Conservation (phyloP, 2,797 vertebrate species). For the Pempheris klunzingeri region DNA sequence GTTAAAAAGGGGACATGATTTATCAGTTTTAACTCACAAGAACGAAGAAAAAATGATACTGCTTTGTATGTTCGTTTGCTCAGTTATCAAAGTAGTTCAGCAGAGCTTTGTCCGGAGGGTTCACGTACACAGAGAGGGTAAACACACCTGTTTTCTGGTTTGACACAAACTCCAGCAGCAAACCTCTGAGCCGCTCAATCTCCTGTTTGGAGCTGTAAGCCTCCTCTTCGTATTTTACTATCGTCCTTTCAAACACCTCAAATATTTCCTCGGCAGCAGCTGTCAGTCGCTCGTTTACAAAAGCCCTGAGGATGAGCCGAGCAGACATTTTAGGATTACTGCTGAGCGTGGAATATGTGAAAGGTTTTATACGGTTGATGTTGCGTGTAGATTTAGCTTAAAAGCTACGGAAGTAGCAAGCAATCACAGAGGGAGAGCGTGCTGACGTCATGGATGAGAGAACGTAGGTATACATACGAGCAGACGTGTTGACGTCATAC, state of each 20-base stretch:
- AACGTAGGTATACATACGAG: too few relatives aligned
- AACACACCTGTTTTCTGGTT: slow-evolving; percentile 56
- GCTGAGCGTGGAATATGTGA: neutral
- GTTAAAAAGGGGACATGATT: too few relatives aligned
- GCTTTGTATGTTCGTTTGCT: too few relatives aligned
- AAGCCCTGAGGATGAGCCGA: slow-evolving; percentile 56
- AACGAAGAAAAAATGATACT: too few relatives aligned
- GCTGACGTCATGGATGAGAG: too few relatives aligned
- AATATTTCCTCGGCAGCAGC: slow-evolving; percentile 75
- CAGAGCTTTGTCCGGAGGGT: too few relatives aligned
- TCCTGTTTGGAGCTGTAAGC: slow-evolving; percentile 66
- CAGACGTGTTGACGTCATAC: too few relatives aligned
- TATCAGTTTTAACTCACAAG: too few relatives aligned
- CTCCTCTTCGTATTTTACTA: slow-evolving; percentile 74
- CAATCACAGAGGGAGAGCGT: neutral
- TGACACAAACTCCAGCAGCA: slow-evolving; percentile 55
- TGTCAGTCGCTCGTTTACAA: slow-evolving; percentile 68
- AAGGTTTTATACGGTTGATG: neutral
- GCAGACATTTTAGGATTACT: slow-evolving; percentile 55
- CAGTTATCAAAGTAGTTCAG: too few relatives aligned
- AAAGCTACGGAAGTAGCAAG: slow-evolving; percentile 53
- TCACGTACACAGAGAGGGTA: too few relatives aligned
- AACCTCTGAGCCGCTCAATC: slow-evolving; percentile 63
- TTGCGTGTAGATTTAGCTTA: slow-evolving; percentile 5
- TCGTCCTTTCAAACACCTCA: slow-evolving; percentile 66